Conservation (phyloP, 2,113 vertebrate species). For the Chaenogobius annularis region DNA sequence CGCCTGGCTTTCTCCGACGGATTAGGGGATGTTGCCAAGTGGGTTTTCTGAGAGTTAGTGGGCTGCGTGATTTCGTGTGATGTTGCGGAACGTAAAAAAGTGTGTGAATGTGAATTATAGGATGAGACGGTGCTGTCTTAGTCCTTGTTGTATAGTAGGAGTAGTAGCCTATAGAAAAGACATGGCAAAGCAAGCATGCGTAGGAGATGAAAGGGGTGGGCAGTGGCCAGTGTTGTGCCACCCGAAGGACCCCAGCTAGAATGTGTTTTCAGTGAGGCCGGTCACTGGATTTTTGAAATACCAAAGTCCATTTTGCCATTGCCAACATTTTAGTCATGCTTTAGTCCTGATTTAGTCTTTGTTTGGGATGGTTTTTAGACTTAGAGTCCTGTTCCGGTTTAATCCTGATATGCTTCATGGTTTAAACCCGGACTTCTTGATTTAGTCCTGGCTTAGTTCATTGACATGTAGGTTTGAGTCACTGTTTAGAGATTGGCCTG, state of each 20-base stretch:
- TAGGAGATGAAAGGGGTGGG: neutral
- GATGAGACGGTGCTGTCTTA: neutral
- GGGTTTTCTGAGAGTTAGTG: conserved; percentile 31
- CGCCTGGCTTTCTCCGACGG: neutral
- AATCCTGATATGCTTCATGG: neutral
- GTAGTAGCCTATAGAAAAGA: neutral
- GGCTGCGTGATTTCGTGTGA: conserved; percentile 14
- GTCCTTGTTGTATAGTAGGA: neutral
- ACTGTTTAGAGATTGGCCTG: neutral
- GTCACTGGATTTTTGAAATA: neutral
- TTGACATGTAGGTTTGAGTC: neutral
- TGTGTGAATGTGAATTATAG: neutral
- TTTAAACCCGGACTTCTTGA: neutral
- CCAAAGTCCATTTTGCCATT: neutral
- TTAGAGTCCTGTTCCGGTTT: neutral
- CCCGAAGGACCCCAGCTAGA: neutral
- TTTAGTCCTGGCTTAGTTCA: neutral
- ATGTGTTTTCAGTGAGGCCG: neutral
- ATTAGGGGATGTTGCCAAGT: conserved; percentile 4
- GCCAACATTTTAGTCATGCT: neutral
- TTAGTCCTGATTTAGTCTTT: neutral
- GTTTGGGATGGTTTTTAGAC: neutral
- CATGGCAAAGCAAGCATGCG: neutral
- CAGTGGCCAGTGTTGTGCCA: neutral
- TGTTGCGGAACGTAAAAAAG: conserved; percentile 16